These are phyloP conservation scores for Alligator mississippiensis DNA, from an alignment of 2,113 vertebrate species.

Conservation along the genomic window DNA sequence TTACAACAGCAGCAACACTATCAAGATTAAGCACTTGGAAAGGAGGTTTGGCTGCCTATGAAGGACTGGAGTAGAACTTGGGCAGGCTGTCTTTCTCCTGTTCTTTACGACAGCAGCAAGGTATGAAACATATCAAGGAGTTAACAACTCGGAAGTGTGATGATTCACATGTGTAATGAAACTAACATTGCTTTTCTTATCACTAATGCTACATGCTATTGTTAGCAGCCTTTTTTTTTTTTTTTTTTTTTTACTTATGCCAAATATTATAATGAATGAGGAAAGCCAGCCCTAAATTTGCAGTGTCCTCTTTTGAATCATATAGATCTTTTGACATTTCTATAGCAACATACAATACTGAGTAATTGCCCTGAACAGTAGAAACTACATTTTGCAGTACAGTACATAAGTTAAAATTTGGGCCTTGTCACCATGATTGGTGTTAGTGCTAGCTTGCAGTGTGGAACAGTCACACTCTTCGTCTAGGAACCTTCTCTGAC, in stretches of 20 bases:
- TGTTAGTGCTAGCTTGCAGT: too few relatives aligned
- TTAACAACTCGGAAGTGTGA: conserved; percentile 32
- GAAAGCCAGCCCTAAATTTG: conserved; percentile 6
- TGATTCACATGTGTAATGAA: conserved; percentile 40
- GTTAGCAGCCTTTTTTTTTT: not conserved
- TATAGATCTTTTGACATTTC: not conserved
- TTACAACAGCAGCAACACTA: conserved; percentile 48
- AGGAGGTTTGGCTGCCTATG: conserved; percentile 65
- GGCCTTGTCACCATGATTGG: too few relatives aligned
- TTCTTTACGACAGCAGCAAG: conserved; percentile 30
- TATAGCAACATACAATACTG: not conserved
- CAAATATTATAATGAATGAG: not conserved
- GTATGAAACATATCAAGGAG: conserved; percentile 45
- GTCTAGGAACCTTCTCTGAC: too few relatives aligned
- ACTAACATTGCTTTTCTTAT: conserved; percentile 11
- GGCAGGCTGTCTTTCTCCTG: not conserved
- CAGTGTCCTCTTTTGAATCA: conserved; percentile 12
- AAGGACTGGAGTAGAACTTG: conserved; percentile 40
- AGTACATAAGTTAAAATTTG: not conserved
- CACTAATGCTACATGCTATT: not conserved
- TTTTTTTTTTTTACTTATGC: not conserved
- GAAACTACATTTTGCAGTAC: not conserved
- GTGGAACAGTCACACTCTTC: too few relatives aligned
- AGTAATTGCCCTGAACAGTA: not conserved
- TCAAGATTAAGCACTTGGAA: conserved; percentile 56